phyloP scores from a whole-genome alignment of 2,888 invertebrate genomes.

The Dolichopus griseipennis region DNA sequence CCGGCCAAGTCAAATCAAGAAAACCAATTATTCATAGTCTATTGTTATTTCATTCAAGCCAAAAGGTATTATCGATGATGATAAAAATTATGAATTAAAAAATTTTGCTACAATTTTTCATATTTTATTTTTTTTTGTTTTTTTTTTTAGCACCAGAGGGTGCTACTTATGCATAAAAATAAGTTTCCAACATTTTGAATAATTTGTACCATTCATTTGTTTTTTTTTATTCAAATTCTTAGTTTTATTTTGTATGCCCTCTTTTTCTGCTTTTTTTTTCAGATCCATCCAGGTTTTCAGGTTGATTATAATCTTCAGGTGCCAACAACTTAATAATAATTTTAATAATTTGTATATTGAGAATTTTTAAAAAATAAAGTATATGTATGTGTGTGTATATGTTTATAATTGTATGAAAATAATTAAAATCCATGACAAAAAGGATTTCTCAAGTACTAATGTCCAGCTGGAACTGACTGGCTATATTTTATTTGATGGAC shows the following conservation, averaged over 20 bases:
- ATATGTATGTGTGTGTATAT: too few species aligned
- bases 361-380: too few species aligned
- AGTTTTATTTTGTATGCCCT: too few species aligned
- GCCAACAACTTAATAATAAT: not conserved
- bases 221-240: too few species aligned
- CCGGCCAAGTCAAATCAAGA: not conserved
- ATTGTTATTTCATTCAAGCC: not conserved
- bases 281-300: too few species aligned
- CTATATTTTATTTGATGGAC: too few species aligned
- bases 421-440: not conserved
- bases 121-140: not conserved
- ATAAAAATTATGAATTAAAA: not conserved
- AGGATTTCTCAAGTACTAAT: not conserved
- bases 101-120: not conserved
- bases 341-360: not conserved
- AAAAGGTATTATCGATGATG: not conserved
- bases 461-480: too few species aligned
- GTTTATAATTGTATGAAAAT: too few species aligned
- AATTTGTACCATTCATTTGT: too few species aligned
- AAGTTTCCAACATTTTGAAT: not conserved
- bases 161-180: not conserved
- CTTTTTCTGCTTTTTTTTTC: too few species aligned
- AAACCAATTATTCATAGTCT: not conserved
- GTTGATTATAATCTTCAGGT: not conserved
- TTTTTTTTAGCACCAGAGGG: not conserved